phyloP scores from a whole-genome alignment of 2,797 vertebrate genomes.

The Carapus acus region DNA sequence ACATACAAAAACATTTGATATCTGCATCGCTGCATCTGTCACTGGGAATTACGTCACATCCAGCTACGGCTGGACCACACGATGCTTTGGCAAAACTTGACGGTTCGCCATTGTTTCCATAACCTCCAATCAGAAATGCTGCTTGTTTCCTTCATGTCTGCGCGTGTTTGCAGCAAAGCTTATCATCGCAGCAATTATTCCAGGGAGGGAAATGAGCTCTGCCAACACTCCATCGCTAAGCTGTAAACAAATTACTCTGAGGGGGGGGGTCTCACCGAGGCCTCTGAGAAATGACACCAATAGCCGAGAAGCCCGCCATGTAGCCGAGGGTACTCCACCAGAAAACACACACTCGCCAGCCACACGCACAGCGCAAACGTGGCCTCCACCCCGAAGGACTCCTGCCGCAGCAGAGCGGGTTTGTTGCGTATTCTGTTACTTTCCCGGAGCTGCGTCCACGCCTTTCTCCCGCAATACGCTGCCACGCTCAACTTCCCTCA shows the following conservation, averaged over 20 bases:
- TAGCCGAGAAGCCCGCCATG: constrained; percentile 41
- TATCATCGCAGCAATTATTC: constrained; percentile 69
- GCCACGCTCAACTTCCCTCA: constrained; percentile 20
- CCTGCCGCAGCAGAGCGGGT: neutral
- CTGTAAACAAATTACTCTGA: constrained; percentile 65
- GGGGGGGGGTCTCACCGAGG: constrained; percentile 52
- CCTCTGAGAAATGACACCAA: constrained; percentile 49
- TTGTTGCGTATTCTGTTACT: neutral
- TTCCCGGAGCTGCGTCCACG: constrained; percentile 11
- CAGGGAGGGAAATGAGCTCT: constrained; percentile 46
- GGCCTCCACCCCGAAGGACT: constrained; percentile 7
- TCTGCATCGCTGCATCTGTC: no score
- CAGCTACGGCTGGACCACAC: no score
- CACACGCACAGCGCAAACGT: constrained; percentile 1
- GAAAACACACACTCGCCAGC: constrained; percentile 17
- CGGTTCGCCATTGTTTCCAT: constrained; percentile 32
- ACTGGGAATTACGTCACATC: no score
- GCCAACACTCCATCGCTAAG: constrained; percentile 55
- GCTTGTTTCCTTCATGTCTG: constrained; percentile 57
- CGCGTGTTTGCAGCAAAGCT: constrained; percentile 50
- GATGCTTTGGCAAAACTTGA: constrained; percentile 11
- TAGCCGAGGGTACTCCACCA: constrained; percentile 26
- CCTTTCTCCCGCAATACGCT: constrained; percentile 20
- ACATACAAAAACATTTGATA: no score
- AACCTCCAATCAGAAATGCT: constrained; percentile 47